Percentiles rank a stretch among this genome's conserved stretches.
These are phyloP conservation scores for Bradypodion ventrale DNA, from an alignment of 2,797 vertebrate genomes.

Conservation along the genomic window DNA sequence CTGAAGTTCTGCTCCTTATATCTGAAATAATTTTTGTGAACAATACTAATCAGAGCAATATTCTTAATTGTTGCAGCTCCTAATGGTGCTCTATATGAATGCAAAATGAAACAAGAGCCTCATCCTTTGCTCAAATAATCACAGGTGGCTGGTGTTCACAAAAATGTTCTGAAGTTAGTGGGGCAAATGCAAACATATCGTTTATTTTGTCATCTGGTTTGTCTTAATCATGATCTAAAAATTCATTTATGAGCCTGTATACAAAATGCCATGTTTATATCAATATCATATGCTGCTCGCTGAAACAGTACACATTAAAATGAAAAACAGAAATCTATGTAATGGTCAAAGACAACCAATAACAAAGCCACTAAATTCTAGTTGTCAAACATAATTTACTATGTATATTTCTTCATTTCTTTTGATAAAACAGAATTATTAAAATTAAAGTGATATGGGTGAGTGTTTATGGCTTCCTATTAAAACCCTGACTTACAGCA, in stretches of 20 bases:
- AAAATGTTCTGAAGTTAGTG: constrained; percentile 46
- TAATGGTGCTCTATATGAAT: constrained; percentile 25
- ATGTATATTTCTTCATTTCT: constrained; percentile 82
- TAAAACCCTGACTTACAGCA: constrained; percentile 75
- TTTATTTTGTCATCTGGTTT: constrained; percentile 75
- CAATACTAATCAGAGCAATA: neutral
- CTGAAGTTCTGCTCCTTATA: neutral
- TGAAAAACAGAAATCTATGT: constrained; percentile 87
- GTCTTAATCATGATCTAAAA: constrained; percentile 76
- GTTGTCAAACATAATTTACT: constrained; percentile 99
- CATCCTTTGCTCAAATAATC: constrained; percentile 17
- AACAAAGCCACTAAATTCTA: constrained; percentile 91
- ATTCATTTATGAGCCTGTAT: constrained; percentile 80
- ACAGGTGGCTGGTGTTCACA: constrained; percentile 49
- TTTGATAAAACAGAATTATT: constrained; percentile 90
- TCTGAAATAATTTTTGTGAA: neutral
- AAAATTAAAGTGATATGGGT: constrained; percentile 82
- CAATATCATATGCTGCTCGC: constrained; percentile 79
- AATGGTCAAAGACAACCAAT: constrained; percentile 95
- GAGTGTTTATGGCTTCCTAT: constrained; percentile 84
- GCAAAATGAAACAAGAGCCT: constrained; percentile 32
- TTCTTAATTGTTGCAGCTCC: neutral
- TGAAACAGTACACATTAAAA: constrained; percentile 78
- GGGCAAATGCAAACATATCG: constrained; percentile 60
- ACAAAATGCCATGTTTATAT: constrained; percentile 81